A percentile compares a stretch with the other conserved stretches of the same genome.
Evolutionary conservation across 2,888 invertebrate genomes (phyloP).

Genomic region (Leptopilina myrica): DNA sequence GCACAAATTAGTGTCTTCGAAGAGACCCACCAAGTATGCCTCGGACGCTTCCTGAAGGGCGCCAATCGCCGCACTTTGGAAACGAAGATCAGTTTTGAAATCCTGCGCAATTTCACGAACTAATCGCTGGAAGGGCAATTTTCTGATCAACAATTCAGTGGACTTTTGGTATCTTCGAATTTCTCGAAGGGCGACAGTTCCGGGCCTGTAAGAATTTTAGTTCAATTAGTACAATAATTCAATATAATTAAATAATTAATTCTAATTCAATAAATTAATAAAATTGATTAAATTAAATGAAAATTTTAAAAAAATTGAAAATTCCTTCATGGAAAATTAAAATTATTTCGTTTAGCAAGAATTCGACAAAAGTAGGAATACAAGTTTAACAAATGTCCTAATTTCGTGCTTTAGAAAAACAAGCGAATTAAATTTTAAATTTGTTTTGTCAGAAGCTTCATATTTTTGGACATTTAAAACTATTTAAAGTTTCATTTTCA

Average conservation of each 20-base stretch:
- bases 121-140: slow-evolving; percentile 95
- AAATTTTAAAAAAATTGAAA: no score
- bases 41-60: slow-evolving; percentile 95
- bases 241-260: not conserved
- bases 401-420: no score
- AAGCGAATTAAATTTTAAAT: no score
- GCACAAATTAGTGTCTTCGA: slow-evolving; percentile 98
- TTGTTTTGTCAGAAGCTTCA: no score
- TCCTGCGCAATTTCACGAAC: slow-evolving; percentile 98
- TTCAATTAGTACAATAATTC: not conserved
- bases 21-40: slow-evolving; percentile 94
- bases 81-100: slow-evolving; percentile 97
- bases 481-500: no score
- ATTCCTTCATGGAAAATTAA: no score
- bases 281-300: no score
- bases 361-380: no score
- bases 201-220: slow-evolving; percentile 81
- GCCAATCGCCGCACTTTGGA: slow-evolving; percentile 96
- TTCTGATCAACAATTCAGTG: slow-evolving; percentile 95
- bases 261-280: not conserved
- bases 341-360: no score
- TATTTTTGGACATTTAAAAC: no score
- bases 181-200: slow-evolving; percentile 97
- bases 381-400: no score
- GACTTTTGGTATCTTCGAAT: slow-evolving; percentile 98